These are phyloP conservation scores for Columbina picui DNA, from an alignment of 2,113 vertebrate genomes.

Conservation along the genomic window DNA sequence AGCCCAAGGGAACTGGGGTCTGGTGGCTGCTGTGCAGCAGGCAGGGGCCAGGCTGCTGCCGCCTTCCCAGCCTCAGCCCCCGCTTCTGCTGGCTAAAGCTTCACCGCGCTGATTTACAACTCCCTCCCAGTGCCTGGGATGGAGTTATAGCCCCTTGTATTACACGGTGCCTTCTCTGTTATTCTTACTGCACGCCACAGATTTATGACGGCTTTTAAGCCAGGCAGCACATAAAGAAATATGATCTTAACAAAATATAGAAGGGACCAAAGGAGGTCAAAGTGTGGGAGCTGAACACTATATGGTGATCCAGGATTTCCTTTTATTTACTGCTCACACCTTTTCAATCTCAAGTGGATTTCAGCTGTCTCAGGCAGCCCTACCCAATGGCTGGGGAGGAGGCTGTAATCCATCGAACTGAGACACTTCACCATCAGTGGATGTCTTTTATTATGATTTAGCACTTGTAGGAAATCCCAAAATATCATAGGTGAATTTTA, in stretches of 20 bases:
- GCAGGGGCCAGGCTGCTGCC: not conserved
- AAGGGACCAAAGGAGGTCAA: conserved; percentile 16
- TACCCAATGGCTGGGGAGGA: not conserved
- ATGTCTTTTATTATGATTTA: not conserved
- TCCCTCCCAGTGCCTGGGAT: not conserved
- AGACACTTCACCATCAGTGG: not conserved
- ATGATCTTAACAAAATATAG: conserved; percentile 35
- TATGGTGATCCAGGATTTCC: conserved; percentile 46
- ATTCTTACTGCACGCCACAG: not conserved
- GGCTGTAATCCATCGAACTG: not conserved
- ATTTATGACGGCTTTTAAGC: conserved; percentile 52
- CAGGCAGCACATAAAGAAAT: conserved; percentile 50
- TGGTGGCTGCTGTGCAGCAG: rapidly evolving
- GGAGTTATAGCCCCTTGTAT: conserved; percentile 2
- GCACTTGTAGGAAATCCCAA: not conserved
- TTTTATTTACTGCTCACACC: conserved; percentile 46
- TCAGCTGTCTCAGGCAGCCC: not conserved
- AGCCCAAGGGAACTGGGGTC: rapidly evolving
- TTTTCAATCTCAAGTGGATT: conserved; percentile 44
- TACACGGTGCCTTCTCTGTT: conserved; percentile 47
- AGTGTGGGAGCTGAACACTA: conserved; percentile 29
- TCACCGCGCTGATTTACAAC: not conserved
- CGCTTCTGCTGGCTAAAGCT: rapidly evolving
- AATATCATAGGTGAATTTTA: not conserved
- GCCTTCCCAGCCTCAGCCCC: not conserved